Percentiles rank a stretch among this genome's conserved stretches.
Evolutionary conservation across 1,140 invertebrate genomes (phyloP).

Genomic region (Acyrthosiphon pisum): DNA sequence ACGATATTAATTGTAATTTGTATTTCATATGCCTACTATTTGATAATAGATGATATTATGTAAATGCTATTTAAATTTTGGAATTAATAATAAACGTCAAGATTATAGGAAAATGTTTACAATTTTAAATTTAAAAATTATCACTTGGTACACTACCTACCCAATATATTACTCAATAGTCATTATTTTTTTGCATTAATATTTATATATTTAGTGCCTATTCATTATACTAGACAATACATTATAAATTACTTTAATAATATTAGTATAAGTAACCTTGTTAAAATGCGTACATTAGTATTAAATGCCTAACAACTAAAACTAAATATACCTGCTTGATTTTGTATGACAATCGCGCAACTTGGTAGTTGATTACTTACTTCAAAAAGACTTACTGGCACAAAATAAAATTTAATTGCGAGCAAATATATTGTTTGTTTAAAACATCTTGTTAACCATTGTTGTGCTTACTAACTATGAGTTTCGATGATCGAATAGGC

Average conservation of each 20-base stretch:
- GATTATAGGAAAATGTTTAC: neutral
- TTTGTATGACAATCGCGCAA: constrained; percentile 28
- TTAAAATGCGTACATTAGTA: constrained; percentile 15
- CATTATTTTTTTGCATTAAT: neutral
- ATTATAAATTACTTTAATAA: constrained; percentile 26
- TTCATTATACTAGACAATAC: constrained; percentile 41
- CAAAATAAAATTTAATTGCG: constrained; percentile 35
- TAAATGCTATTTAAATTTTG: neutral
- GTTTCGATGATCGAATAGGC: neutral
- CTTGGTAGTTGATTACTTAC: constrained; percentile 39
- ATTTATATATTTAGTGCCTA: constrained; percentile 42
- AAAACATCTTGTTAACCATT: constrained; percentile 7
- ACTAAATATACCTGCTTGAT: neutral
- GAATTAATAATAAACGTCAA: neutral
- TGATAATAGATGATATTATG: too few relatives aligned
- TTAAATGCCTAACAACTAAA: constrained; percentile 14
- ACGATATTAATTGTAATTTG: neutral
- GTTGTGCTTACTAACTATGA: neutral
- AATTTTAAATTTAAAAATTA: neutral
- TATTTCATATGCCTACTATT: too few relatives aligned
- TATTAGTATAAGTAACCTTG: constrained; percentile 27
- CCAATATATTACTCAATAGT: neutral
- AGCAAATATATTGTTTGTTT: constrained; percentile 14
- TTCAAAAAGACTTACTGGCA: constrained; percentile 27
- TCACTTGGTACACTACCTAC: neutral